Evolutionary conservation across 2,113 vertebrate genomes (phyloP).

Genomic region (Sinocyclocheilus anshuiensis): DNA sequence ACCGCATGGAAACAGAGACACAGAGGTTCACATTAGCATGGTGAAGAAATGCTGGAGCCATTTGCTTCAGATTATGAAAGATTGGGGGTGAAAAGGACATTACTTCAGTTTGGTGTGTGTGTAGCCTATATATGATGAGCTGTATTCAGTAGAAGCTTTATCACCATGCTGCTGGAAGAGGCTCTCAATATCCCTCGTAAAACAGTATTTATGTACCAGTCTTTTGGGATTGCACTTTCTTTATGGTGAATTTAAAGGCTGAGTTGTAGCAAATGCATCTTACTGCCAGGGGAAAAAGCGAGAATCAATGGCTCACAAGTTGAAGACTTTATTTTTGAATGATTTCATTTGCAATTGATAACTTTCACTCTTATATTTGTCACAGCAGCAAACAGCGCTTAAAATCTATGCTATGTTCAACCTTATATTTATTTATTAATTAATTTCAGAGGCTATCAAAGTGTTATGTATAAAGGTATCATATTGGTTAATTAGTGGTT

Average conservation of each 20-base stretch:
- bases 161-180: background rate
- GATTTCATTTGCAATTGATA: background rate
- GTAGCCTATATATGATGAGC: background rate
- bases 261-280: conserved; percentile 18
- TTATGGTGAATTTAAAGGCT: conserved; percentile 22
- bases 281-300: background rate
- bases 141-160: conserved; percentile 7
- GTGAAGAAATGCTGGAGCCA: conserved; percentile 3
- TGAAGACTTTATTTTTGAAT: background rate
- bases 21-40: background rate
- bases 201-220: conserved; percentile 25
- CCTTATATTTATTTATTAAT: background rate
- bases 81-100: background rate
- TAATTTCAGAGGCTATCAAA: background rate
- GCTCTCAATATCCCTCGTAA: conserved; percentile 22
- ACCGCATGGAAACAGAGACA: background rate
- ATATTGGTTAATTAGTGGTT: background rate
- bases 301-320: conserved; percentile 14
- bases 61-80: background rate
- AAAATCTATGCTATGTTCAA: background rate
- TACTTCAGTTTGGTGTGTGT: background rate
- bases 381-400: background rate
- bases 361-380: background rate
- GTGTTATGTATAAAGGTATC: background rate
- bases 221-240: conserved; percentile 22